A percentile compares a stretch with the other conserved stretches of the same genome.
phyloP scores from a whole-genome alignment of 2,797 vertebrate species.

The Sylvia borin region DNA sequence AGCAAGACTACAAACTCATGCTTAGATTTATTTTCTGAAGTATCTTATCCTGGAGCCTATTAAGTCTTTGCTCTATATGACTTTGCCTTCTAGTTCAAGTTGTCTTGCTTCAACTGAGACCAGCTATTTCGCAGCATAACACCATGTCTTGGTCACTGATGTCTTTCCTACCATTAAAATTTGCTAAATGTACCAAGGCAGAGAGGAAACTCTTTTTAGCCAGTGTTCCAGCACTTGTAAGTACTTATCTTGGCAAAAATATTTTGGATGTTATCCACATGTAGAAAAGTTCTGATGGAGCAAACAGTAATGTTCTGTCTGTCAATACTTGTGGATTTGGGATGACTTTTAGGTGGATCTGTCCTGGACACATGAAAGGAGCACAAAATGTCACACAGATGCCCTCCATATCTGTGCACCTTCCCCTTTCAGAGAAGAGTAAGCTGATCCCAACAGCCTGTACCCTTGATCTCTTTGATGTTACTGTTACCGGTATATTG shows the following conservation, averaged over 20 bases:
- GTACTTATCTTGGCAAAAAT: not conserved
- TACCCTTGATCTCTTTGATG: not conserved
- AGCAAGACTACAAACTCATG: not conserved
- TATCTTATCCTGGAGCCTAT: not conserved
- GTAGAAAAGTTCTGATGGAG: not conserved
- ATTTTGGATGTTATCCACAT: not conserved
- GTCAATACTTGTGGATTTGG: not conserved
- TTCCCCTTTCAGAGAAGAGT: not conserved
- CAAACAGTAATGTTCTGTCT: not conserved
- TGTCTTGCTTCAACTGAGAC: not conserved
- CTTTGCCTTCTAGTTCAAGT: not conserved
- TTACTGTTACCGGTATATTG: not conserved
- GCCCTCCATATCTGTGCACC: not conserved
- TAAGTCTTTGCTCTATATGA: not conserved
- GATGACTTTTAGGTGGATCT: not conserved
- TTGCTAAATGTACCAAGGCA: not conserved
- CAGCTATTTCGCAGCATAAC: not conserved
- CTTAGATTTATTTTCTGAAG: not conserved
- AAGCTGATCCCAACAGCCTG: not conserved
- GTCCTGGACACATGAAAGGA: not conserved
- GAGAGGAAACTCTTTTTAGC: not conserved
- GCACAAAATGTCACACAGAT: not conserved
- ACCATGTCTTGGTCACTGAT: not conserved
- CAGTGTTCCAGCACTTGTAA: not conserved
- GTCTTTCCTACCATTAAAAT: not conserved